A percentile compares a stretch with the other conserved stretches of the same genome.
Evolutionary conservation across 2,797 vertebrate genomes (phyloP).

Genomic region (Distichodus sexfasciatus): DNA sequence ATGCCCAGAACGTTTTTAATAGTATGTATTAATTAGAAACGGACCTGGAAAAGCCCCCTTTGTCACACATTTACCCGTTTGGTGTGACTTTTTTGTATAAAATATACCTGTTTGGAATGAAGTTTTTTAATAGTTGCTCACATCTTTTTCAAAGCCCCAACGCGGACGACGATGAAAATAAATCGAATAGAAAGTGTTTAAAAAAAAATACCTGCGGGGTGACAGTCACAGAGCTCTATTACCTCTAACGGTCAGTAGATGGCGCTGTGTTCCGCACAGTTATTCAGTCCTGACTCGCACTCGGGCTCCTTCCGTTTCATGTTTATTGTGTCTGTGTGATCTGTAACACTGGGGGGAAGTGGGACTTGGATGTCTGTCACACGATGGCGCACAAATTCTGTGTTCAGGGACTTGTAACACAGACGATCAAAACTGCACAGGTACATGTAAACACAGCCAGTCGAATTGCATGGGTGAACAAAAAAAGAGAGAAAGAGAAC

Average conservation of each 20-base stretch:
- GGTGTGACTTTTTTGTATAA: no score
- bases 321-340: slow-evolving; percentile 42
- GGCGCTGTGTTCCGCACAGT: slow-evolving; percentile 56
- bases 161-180: no score
- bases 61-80: no score
- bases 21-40: no score
- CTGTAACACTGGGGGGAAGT: slow-evolving; percentile 51
- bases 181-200: background rate
- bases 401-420: slow-evolving; percentile 56
- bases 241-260: slow-evolving; percentile 57
- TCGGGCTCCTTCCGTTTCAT: slow-evolving; percentile 39
- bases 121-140: no score
- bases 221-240: slow-evolving; percentile 59
- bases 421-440: slow-evolving; percentile 51
- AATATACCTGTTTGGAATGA: no score
- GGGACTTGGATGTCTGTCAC: slow-evolving; percentile 52
- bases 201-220: slow-evolving; percentile 7
- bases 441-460: slow-evolving; percentile 54
- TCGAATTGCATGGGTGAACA: slow-evolving; percentile 61
- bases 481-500: no score
- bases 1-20: no score
- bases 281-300: slow-evolving; percentile 43
- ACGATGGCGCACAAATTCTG: slow-evolving; percentile 50
- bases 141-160: no score
- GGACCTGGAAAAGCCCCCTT: no score